Base-by-base conservation (phyloP, 2,797 vertebrate species). In the Enteromius afrohamiltoni region DNA sequence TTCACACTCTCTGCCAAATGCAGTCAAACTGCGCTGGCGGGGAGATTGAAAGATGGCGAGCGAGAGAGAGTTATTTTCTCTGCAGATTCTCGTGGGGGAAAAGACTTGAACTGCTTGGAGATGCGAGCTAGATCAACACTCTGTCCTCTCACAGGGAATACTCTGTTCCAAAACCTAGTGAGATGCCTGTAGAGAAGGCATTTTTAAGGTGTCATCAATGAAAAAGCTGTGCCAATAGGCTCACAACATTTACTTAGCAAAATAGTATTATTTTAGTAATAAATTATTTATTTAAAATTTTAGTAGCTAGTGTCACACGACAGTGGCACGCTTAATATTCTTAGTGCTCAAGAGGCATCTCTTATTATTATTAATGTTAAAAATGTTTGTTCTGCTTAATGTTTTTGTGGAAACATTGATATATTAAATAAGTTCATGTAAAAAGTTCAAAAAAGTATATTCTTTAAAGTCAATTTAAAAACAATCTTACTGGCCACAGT, bases 41-140 rank as follows among this genome's bases (percentile, higher is more conserved):
- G 21, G 71, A 60, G 65, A 77, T 83, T 21, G 73, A 77, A 76
- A 75, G 37, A 76, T 64, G 31, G 29, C 60, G 68, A 67, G 69
- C 17, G 13, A 10, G 29, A 53, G 47, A 51, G 77, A 55, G 49
- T 69, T 60, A 55, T 75, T 80, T 81, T 70, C 64, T 81, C 51
- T n/a, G 40, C 83, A 60, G 78, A 77, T 77, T 17, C 40, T 60
- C 37, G 31, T n/a, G 7, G 70, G 16, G 70, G 4, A n/a, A 77
- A 47, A 77, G 49, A 81, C 62, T 58, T 29, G 45, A 60, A 55
- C 62, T 49, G 65, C 51, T 68, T 68, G 64, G 64, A 37, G 79
- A 69, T 40, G 29, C 31, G 4, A 26, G 26, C 51, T 77, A 77
- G 51, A 60, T 85, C 21, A 62, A 76, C 37, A 58, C 21, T 3